These are phyloP conservation scores for Regulus satrapa DNA, from an alignment of 2,113 vertebrate genomes.

Conservation along the genomic window DNA sequence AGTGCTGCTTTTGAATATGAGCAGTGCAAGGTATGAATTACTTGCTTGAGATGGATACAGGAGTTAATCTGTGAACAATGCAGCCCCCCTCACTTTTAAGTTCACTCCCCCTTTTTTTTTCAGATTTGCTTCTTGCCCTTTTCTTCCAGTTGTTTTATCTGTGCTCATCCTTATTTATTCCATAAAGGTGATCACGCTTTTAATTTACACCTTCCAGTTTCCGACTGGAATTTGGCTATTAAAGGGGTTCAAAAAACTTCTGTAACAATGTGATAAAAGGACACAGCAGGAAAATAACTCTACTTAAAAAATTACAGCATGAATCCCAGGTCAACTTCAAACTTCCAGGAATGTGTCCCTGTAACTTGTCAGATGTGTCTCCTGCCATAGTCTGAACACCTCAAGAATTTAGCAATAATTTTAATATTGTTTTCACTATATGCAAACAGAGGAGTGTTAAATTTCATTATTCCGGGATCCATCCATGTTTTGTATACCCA, in stretches of 20 bases:
- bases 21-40: not conserved
- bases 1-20: not conserved
- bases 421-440: not conserved
- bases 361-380: not conserved
- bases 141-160: not conserved
- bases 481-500: not conserved
- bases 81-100: not conserved
- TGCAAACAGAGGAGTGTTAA: not conserved
- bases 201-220: not conserved
- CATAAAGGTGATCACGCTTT: not conserved
- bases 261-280: not conserved
- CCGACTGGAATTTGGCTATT: not conserved
- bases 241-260: not conserved
- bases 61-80: not conserved
- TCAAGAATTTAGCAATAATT: not conserved
- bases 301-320: not conserved
- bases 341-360: not conserved
- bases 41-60: not conserved
- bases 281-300: not conserved
- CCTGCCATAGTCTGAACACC: not conserved
- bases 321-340: not conserved
- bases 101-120: not conserved
- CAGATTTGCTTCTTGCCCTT: not conserved
- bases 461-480: not conserved
- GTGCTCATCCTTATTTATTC: not conserved